Evolutionary conservation across 23 tunicate species (phyloP).

Genomic region (Trididemnum clinides): DNA sequence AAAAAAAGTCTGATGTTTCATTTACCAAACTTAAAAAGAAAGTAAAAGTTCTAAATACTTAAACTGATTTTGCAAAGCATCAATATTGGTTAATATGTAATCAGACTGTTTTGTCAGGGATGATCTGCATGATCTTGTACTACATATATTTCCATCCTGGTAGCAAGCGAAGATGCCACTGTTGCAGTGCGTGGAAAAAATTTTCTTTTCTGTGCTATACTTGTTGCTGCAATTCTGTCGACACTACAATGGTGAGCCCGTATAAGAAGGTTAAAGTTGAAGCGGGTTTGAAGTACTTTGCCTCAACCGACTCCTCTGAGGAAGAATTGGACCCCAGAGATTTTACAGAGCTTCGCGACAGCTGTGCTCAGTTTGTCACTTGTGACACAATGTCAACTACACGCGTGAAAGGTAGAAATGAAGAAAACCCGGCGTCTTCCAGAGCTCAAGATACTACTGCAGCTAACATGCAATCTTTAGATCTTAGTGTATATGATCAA

Average conservation of each 20-base stretch:
- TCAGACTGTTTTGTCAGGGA: too few species aligned
- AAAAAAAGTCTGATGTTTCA: too few species aligned
- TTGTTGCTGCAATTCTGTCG: not conserved
- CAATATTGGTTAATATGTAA: too few species aligned
- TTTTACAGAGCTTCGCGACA: constrained; percentile 50
- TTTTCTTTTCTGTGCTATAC: constrained; percentile 14
- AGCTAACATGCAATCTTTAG: not conserved
- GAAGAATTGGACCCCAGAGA: constrained; percentile 43
- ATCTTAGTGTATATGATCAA: not conserved
- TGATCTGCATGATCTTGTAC: constrained; percentile 65
- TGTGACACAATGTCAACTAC: constrained; percentile 22
- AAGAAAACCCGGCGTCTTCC: not conserved
- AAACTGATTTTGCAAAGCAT: too few species aligned
- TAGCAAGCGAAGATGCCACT: constrained; percentile 68
- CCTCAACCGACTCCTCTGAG: constrained; percentile 30
- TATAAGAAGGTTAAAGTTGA: constrained; percentile 33
- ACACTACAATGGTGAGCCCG: constrained; percentile 12
- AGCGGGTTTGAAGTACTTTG: constrained; percentile 15
- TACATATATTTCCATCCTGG: constrained; percentile 87
- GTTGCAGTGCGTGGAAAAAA: constrained; percentile 63
- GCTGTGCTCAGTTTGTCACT: not conserved
- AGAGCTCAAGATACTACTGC: not conserved
- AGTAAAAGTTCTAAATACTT: too few species aligned
- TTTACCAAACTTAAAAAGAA: too few species aligned
- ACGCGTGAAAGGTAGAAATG: not conserved